Evolutionary conservation across 2,797 vertebrate species (phyloP).

Genomic region (Dendrocincla tyrannina): DNA sequence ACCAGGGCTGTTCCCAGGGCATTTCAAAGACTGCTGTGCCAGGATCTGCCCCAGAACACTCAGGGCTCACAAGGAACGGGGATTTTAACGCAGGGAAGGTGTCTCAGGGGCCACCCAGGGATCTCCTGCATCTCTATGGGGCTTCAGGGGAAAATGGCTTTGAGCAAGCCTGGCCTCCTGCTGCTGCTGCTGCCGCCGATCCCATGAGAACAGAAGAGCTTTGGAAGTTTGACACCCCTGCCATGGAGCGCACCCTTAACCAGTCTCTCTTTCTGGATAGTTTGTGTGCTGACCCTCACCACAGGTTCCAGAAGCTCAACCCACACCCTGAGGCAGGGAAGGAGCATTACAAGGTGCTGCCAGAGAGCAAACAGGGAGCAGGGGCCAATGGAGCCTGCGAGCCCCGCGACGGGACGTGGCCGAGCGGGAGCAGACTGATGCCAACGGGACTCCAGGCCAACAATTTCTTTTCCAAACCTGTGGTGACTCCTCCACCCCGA

Average conservation of each 20-base stretch:
- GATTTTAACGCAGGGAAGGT: conserved; percentile 66
- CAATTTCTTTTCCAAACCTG: conserved; percentile 75
- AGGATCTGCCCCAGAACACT: conserved; percentile 35
- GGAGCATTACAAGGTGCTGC: conserved; percentile 84
- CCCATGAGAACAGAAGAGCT: conserved; percentile 80
- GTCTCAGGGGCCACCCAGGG: conserved; percentile 62
- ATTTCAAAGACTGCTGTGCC: conserved; percentile 56
- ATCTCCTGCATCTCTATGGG: conserved; percentile 81
- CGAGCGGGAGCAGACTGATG: not conserved
- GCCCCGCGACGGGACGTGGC: conserved; percentile 67
- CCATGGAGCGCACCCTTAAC: conserved; percentile 88
- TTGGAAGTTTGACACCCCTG: conserved; percentile 88
- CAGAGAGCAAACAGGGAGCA: conserved; percentile 76
- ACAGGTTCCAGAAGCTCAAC: conserved; percentile 80
- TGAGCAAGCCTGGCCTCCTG: conserved; percentile 83
- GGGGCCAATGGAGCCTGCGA: conserved; percentile 70
- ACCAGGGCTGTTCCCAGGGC: conserved; percentile 41
- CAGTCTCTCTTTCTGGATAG: conserved; percentile 86
- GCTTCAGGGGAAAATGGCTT: conserved; percentile 81
- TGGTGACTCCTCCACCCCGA: conserved; percentile 74
- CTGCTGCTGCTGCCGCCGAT: conserved; percentile 73
- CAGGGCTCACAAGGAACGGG: conserved; percentile 65
- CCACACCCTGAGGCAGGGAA: conserved; percentile 76
- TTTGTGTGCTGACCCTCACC: conserved; percentile 83
- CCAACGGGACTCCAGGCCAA: conserved; percentile 67